Evolutionary conservation across 2,888 invertebrate species (phyloP).

Genomic region (Zhuqinia jingwanae): DNA sequence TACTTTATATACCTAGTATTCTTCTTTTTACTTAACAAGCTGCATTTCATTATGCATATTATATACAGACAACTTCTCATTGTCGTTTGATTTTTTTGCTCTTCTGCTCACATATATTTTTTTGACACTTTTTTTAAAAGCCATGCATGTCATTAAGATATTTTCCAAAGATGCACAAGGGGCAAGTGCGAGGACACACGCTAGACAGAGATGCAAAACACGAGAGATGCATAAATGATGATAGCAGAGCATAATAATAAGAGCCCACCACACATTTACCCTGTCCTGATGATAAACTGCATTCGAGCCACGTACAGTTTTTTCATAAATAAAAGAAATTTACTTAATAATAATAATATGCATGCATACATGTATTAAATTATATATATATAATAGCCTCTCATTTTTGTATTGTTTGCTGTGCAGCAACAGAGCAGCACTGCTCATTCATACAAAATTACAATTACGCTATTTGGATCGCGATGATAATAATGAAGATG

Average conservation of each 20-base stretch:
- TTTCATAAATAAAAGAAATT: neutral
- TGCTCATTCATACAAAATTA: no score
- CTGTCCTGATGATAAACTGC: neutral
- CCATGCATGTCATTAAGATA: no score
- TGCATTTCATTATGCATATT: neutral
- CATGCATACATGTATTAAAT: no score
- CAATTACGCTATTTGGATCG: no score
- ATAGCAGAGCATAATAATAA: no score
- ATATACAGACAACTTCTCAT: conserved; percentile 47
- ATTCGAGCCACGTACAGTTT: neutral
- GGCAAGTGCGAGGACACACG: neutral
- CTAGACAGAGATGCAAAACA: neutral
- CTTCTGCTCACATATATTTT: neutral
- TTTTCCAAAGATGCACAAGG: neutral
- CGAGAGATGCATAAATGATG: neutral
- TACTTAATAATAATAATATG: neutral
- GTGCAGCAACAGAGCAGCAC: no score
- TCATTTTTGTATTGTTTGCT: neutral
- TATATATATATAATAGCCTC: no score
- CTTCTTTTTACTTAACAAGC: no score
- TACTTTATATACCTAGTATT: no score
- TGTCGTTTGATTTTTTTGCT: conserved; percentile 29
- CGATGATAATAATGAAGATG: neutral
- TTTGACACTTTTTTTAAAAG: neutral
- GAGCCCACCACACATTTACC: no score